These are phyloP conservation scores for Miniopterus natalensis DNA, from an alignment of 2,113 vertebrate genomes.

Conservation along the genomic window DNA sequence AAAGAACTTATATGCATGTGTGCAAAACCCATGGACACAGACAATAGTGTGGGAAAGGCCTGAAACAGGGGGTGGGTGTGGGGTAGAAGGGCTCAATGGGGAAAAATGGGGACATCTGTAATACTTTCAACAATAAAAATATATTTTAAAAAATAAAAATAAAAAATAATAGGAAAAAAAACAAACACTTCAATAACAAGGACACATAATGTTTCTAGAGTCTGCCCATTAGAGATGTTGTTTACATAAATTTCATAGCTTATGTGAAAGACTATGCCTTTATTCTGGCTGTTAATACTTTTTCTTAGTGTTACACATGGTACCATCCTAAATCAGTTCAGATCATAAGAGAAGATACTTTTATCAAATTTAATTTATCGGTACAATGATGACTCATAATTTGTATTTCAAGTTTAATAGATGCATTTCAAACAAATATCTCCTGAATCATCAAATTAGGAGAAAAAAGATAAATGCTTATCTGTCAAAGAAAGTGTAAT, in stretches of 20 bases:
- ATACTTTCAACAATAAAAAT: too few relatives aligned
- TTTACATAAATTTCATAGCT: background rate
- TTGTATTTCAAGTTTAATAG: background rate
- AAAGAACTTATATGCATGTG: too few relatives aligned
- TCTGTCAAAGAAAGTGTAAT: background rate
- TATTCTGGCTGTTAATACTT: background rate
- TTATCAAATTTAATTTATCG: background rate
- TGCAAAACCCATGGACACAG: too few relatives aligned
- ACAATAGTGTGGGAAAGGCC: too few relatives aligned
- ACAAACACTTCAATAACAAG: background rate
- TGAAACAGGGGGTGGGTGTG: too few relatives aligned
- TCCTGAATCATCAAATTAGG: background rate
- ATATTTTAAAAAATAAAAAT: too few relatives aligned
- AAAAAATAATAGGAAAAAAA: too few relatives aligned
- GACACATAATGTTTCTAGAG: background rate
- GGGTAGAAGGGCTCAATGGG: too few relatives aligned
- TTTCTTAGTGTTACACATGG: background rate
- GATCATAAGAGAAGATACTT: background rate
- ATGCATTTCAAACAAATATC: background rate
- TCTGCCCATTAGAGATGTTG: background rate
- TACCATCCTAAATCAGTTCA: background rate
- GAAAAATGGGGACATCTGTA: too few relatives aligned
- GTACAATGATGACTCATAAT: background rate
- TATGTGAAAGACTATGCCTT: background rate
- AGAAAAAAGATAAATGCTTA: background rate